Base-by-base conservation (phyloP, 2,113 vertebrate species). In the Sarotherodon lohbergeri region DNA sequence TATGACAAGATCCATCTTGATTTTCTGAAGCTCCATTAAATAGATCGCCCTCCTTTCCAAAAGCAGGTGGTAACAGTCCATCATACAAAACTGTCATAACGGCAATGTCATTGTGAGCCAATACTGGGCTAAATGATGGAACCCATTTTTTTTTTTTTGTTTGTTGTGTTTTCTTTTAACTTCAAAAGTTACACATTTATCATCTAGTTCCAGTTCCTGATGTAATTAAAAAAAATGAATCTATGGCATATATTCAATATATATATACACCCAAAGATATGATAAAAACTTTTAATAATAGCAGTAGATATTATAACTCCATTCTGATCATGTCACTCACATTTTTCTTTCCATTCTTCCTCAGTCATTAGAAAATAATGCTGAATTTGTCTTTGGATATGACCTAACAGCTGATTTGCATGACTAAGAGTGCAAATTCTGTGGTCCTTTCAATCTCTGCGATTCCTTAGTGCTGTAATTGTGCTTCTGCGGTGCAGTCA, bases 351-450 rank as follows among this genome's bases (percentile, higher is more conserved):
- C 81, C 48, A 89, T 86, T 86, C 6, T 29, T 81, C 79, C 56
- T 54, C 27, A 85, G 36, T 66, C 36, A 39, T 32, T 78, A 54
- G 14, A 48, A 83, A 83, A 81, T 54, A 84, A 46, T 82, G 34
- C 73, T 19, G 24, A 85, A 81, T 73, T 56, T 86, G 82, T 81
- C 85, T 36, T 79, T 54, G 50, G 46, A 66, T 4, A 14, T 85
- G 57, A 84, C 81, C 63, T 41, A 88, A 66, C 11, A 41, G 22
- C 17, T 68, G 85, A 83, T 86, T 68, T 86, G 52, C 80, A 93
- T 82, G 61, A 86, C 32, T 50, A 56, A 82, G 41, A 82, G 43
- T 43, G 17, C 27, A 83, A 14, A 83, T 22, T 83, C 48, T 36
- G 24, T 52, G 39, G 63, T n/a, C 17, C 56, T 32, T 57, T 79